Conservation (phyloP, 2,113 vertebrate species). For the Gambusia affinis region DNA sequence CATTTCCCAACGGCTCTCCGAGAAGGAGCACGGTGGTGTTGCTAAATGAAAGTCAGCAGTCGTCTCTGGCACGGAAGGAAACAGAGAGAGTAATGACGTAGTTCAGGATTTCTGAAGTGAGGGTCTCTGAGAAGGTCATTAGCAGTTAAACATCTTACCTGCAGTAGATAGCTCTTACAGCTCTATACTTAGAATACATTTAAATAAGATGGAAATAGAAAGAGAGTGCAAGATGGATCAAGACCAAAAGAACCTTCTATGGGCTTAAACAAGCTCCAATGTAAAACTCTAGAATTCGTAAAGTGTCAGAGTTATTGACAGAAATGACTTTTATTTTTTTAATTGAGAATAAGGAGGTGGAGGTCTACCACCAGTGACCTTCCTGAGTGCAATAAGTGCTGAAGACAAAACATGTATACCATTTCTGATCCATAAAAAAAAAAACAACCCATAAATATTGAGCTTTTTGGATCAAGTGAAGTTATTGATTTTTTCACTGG, state of each 20-base stretch:
- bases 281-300: background rate
- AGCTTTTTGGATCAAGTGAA: too few relatives aligned
- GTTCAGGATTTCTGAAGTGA: background rate
- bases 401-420: too few relatives aligned
- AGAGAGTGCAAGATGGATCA: background rate
- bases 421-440: too few relatives aligned
- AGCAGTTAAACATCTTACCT: background rate
- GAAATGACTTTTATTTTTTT: too few relatives aligned
- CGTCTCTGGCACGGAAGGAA: slow-evolving; percentile 92
- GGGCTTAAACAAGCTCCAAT: background rate
- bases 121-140: background rate
- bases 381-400: too few relatives aligned
- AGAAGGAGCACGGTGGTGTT: slow-evolving; percentile 79
- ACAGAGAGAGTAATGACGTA: slow-evolving; percentile 79
- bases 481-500: too few relatives aligned
- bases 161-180: background rate
- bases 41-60: slow-evolving; percentile 92
- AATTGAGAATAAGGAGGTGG: too few relatives aligned
- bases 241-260: background rate
- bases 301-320: too few relatives aligned
- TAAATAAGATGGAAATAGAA: background rate
- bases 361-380: too few relatives aligned
- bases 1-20: slow-evolving; percentile 68
- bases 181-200: background rate
- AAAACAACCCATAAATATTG: too few relatives aligned